These are phyloP conservation scores for Panthera leo DNA, from an alignment of 2,113 vertebrate genomes.

Conservation along the genomic window DNA sequence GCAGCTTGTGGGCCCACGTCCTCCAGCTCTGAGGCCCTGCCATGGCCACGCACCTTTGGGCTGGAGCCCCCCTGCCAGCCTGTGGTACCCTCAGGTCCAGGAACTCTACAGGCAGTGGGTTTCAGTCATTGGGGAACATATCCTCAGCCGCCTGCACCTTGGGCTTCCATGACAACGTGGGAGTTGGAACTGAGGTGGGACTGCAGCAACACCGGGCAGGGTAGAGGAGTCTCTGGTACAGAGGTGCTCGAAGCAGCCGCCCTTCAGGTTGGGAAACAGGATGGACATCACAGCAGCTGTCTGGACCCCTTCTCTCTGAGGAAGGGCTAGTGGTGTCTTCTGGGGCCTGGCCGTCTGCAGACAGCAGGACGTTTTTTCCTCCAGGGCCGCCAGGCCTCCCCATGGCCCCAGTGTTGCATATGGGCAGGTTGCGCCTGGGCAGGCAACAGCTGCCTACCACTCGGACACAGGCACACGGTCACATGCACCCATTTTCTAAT, in stretches of 20 bases:
- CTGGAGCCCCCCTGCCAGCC: accelerated
- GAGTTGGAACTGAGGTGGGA: background rate
- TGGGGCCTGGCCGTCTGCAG: background rate
- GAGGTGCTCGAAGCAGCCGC: background rate
- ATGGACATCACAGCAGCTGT: background rate
- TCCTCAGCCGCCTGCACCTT: background rate
- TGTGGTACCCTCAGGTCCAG: background rate
- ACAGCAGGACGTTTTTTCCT: background rate
- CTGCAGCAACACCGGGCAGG: background rate
- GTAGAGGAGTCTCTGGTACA: background rate
- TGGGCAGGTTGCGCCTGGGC: too few species aligned
- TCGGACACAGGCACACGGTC: too few species aligned
- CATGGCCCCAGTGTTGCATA: too few species aligned
- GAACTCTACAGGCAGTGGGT: constrained; percentile 60
- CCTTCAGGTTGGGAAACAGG: background rate
- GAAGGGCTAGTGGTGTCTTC: background rate
- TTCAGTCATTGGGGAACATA: constrained; percentile 64
- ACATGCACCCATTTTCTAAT: background rate
- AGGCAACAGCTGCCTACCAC: too few species aligned
- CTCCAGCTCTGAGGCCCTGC: background rate
- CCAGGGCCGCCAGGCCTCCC: background rate
- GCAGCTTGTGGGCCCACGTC: background rate
- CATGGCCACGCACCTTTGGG: accelerated
- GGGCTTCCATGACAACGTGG: background rate
- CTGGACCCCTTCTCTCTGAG: background rate